Percentiles rank a stretch among this genome's conserved stretches.
phyloP scores from a whole-genome alignment of 2,888 invertebrate species.

The Apodemia zela region DNA sequence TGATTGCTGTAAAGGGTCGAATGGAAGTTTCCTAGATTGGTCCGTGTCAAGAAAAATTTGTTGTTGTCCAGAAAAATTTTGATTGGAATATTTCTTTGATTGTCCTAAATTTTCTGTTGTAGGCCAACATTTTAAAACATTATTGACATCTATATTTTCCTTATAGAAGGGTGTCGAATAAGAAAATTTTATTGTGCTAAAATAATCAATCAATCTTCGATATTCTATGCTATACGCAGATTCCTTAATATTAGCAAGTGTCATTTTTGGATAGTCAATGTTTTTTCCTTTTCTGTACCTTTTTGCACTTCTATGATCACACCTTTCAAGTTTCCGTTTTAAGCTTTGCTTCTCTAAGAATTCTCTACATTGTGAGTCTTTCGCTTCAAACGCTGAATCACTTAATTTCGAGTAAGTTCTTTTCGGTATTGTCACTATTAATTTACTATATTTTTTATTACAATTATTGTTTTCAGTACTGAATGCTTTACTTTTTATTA shows the following conservation, averaged over 20 bases:
- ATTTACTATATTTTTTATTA: slow-evolving; percentile 29
- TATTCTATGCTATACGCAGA: slow-evolving; percentile 55
- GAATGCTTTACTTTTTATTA: slow-evolving; percentile 29
- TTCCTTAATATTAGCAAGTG: slow-evolving; percentile 37
- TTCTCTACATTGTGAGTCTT: slow-evolving; percentile 48
- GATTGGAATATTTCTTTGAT: slow-evolving; percentile 21
- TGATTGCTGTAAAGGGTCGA: slow-evolving; percentile 48
- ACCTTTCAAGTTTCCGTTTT: slow-evolving; percentile 55
- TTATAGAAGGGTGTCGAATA: slow-evolving; percentile 59
- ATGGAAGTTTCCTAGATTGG: slow-evolving; percentile 29
- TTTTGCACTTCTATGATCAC: slow-evolving; percentile 42
- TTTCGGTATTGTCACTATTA: slow-evolving; percentile 46
- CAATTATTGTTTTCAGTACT: slow-evolving; percentile 15
- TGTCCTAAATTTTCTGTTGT: slow-evolving; percentile 34
- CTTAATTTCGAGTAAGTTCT: slow-evolving; percentile 46
- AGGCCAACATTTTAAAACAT: slow-evolving; percentile 54
- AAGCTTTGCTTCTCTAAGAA: slow-evolving; percentile 34
- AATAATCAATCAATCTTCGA: slow-evolving; percentile 53
- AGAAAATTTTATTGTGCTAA: slow-evolving; percentile 61
- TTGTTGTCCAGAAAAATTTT: slow-evolving; percentile 33
- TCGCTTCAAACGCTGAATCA: slow-evolving; percentile 30
- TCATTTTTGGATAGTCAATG: slow-evolving; percentile 58
- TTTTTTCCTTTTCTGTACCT: slow-evolving; percentile 63
- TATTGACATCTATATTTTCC: slow-evolving; percentile 52
- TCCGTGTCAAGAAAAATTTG: slow-evolving; percentile 43